Evolutionary conservation across 2,888 invertebrate species (phyloP).

Genomic region (Cryptophagus acutangulus): DNA sequence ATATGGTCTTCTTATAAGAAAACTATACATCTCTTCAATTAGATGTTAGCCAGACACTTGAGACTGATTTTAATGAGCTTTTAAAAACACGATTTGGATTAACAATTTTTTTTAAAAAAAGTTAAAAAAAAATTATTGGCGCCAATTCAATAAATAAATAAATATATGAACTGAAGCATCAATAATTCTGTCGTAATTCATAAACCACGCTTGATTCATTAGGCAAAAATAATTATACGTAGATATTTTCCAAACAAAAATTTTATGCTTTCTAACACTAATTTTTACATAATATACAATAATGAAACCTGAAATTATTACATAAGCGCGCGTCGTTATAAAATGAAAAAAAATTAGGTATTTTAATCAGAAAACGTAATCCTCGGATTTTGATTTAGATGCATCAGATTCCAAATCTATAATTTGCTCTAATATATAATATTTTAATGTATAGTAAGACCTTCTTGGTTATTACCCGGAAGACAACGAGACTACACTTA

Average conservation of each 20-base stretch:
- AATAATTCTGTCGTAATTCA: no score
- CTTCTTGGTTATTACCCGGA: conserved; percentile 31
- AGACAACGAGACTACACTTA: conserved; percentile 20
- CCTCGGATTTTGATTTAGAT: no score
- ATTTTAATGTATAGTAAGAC: conserved; percentile 29
- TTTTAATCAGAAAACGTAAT: no score
- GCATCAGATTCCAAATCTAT: conserved; percentile 10
- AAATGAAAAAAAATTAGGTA: no score
- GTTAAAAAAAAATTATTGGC: no score
- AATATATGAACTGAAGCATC: no score
- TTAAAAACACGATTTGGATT: neutral
- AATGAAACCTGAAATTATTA: conserved; percentile 21
- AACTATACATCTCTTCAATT: conserved; percentile 22
- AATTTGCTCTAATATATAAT: conserved; percentile 32
- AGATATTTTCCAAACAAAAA: conserved; percentile 30
- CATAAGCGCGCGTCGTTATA: no score
- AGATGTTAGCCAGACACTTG: conserved; percentile 5
- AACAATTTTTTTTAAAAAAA: neutral
- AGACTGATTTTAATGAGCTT: conserved; percentile 8
- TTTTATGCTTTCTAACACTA: conserved; percentile 32
- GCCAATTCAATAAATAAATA: no score
- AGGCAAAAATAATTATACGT: conserved; percentile 26
- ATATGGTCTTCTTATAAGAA: conserved; percentile 33
- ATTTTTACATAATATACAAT: conserved; percentile 24
- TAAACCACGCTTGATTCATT: conserved; percentile 24